These are phyloP conservation scores for Drosophila erecta DNA, from an alignment of 1,140 invertebrate genomes.

Conservation along the genomic window DNA sequence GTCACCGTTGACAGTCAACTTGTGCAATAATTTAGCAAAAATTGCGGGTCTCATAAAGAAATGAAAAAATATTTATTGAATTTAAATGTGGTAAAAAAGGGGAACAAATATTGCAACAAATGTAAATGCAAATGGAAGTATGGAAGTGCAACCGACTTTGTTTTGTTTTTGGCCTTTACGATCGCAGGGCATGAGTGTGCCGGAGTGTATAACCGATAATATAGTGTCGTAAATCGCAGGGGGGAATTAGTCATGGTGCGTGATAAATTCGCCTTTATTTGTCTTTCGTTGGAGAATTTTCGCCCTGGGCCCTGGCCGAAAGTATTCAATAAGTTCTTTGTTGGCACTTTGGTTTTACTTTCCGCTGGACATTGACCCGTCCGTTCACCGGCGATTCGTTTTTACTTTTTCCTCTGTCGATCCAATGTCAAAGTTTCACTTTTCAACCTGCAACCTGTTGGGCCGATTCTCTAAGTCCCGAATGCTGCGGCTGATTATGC, in stretches of 20 bases:
- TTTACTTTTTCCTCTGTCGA: background rate
- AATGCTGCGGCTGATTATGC: conserved; percentile 67
- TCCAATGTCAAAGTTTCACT: conserved; percentile 80
- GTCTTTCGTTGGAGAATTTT: conserved; percentile 77
- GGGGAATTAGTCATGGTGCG: conserved; percentile 75
- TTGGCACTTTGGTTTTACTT: conserved; percentile 48
- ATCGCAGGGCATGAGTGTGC: conserved; percentile 13
- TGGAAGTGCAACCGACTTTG: conserved; percentile 32
- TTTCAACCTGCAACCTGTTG: conserved; percentile 72
- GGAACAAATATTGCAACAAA: conserved; percentile 49
- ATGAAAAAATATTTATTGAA: conserved; percentile 76
- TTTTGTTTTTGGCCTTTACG: conserved; percentile 31
- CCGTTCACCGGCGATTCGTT: conserved; percentile 23
- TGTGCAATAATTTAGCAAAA: conserved; percentile 69
- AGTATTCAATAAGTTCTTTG: conserved; percentile 70
- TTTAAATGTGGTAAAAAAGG: conserved; percentile 57
- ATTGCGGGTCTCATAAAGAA: conserved; percentile 60
- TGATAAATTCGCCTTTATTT: conserved; percentile 81
- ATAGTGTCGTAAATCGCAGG: conserved; percentile 65
- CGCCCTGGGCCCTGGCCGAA: conserved; percentile 3
- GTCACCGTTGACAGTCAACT: conserved; percentile 22
- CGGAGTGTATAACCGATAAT: conserved; percentile 58
- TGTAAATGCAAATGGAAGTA: conserved; percentile 34
- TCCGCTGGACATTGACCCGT: conserved; percentile 66
- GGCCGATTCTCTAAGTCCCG: conserved; percentile 53